Base-by-base conservation (phyloP, 2,113 vertebrate species). In the Chitala chitala region DNA sequence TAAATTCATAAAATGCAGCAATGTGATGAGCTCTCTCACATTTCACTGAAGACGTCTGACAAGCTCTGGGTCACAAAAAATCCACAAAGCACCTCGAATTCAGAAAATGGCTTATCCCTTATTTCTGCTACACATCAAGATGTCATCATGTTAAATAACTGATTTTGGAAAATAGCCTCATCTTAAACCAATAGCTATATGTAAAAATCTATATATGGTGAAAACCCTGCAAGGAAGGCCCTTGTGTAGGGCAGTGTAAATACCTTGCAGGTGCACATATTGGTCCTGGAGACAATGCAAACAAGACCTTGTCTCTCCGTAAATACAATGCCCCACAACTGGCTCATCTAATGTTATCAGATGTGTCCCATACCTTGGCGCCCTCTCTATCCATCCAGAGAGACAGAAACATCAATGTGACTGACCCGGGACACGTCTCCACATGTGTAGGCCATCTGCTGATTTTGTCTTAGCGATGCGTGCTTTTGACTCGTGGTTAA, bases 361-460 rank as follows among this genome's bases (percentile, higher is more conserved):
- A n/a, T n/a, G n/a, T n/a, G n/a, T n/a, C n/a, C n/a, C n/a, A n/a
- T n/a, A n/a, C n/a, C n/a, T n/a, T n/a, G n/a, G n/a, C n/a, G n/a
- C n/a, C n/a, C n/a, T n/a, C n/a, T n/a, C n/a, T n/a, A n/a, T n/a
- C n/a, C 54, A 56, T 24, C 22, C 20, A 56, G 22, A 56, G 24
- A 72, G 75, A 71, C 40, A 78, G 72, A 74, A n/a, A 80, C 76
- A 73, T 81, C 80, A 79, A 78, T 64, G 75, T 22, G 26, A 76
- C 54, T 77, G 8, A 77, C 50, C 8, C 3, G 82, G n/a, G n/a
- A n/a, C n/a, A n/a, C n/a, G n/a, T n/a, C n/a, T n/a, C n/a, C n/a
- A n/a, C n/a, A n/a, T n/a, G n/a, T n/a, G n/a, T n/a, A n/a, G n/a
- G n/a, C n/a, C n/a, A n/a, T n/a, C n/a, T n/a, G n/a, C n/a, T n/a